phyloP scores from a whole-genome alignment of 1,140 invertebrate genomes.

The Drosophila parvula region DNA sequence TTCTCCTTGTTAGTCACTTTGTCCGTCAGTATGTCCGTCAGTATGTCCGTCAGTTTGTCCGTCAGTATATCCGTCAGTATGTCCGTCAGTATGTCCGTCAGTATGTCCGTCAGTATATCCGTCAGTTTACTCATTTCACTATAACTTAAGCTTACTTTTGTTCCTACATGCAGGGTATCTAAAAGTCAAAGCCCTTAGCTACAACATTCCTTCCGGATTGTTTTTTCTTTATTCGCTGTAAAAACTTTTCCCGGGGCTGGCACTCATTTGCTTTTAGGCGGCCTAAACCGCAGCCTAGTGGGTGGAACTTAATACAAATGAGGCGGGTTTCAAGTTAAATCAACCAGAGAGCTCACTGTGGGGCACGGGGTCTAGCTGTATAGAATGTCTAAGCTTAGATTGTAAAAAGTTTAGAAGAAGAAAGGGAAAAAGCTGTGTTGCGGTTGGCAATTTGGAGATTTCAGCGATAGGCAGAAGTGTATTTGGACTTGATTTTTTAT shows the following conservation, averaged over 20 bases:
- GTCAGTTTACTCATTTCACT: neutral
- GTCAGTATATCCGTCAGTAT: neutral
- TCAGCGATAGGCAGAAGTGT: constrained; percentile 50
- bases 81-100: neutral
- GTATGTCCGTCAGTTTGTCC: neutral
- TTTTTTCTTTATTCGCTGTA: constrained; percentile 7
- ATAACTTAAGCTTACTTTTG: neutral
- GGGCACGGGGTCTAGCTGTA: neutral
- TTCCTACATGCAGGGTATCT: neutral
- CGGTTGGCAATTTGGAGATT: constrained; percentile 27
- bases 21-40: accelerated
- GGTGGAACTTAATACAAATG: constrained; percentile 76
- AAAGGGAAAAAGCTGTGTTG: constrained; percentile 17
- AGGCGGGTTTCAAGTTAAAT: constrained; percentile 79
- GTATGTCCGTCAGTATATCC: neutral
- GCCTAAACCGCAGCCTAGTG: constrained; percentile 43
- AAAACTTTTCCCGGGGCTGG: constrained; percentile 32
- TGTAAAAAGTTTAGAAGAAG: constrained; percentile 54
- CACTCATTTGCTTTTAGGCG: constrained; percentile 65
- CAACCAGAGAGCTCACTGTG: constrained; percentile 49
- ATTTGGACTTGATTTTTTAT: constrained; percentile 68
- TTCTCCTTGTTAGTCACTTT: no score
- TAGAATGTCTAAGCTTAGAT: constrained; percentile 22
- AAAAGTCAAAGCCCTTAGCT: neutral
- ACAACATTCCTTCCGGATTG: neutral